Conservation (phyloP, 2,888 invertebrate genomes). For the Camptogramma bilineatum region DNA sequence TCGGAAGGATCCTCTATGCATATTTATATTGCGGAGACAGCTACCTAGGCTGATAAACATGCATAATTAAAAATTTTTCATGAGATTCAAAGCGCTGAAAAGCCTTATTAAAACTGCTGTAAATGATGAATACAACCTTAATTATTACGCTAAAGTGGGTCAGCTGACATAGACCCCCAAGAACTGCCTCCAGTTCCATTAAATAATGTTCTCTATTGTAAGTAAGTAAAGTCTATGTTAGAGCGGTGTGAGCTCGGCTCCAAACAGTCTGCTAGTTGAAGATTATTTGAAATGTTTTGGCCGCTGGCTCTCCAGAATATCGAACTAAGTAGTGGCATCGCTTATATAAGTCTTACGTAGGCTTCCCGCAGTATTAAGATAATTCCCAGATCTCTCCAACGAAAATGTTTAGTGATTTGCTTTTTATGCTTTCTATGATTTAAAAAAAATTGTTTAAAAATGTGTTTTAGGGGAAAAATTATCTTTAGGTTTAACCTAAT, state of each 20-base stretch:
- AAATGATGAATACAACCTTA: conserved; percentile 4
- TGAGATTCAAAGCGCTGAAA: conserved; percentile 1
- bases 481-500: no score
- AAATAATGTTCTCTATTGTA: conserved; percentile 13
- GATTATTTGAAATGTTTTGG: conserved; percentile 57
- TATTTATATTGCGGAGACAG: no score
- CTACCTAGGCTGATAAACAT: no score
- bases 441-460: no score
- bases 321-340: conserved; percentile 46
- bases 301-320: conserved; percentile 54
- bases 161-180: conserved; percentile 19
- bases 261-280: conserved; percentile 49
- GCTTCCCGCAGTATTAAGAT: neutral
- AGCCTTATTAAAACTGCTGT: conserved; percentile 8
- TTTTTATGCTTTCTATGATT: no score
- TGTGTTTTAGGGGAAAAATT: no score
- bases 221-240: conserved; percentile 9
- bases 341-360: conserved; percentile 41
- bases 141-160: conserved; percentile 18
- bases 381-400: neutral
- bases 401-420: no score
- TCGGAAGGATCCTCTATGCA: no score
- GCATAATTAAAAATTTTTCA: neutral
- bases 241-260: conserved; percentile 39
- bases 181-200: neutral